These are phyloP conservation scores for Phaethornis superciliosus DNA, from an alignment of 2,113 vertebrate species.

Conservation along the genomic window DNA sequence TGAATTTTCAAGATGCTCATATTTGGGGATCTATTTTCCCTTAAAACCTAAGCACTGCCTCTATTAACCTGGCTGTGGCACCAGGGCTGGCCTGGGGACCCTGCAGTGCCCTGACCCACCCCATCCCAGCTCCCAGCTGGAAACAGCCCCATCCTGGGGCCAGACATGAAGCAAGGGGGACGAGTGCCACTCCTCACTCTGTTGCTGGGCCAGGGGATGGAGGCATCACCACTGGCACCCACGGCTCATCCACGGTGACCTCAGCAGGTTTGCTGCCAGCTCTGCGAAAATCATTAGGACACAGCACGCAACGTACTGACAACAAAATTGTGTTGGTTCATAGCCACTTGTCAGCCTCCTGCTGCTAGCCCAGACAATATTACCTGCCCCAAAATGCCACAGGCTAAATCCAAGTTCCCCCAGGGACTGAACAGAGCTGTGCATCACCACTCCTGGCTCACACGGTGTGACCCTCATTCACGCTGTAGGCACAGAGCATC, in stretches of 20 bases:
- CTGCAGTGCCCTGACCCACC: too few species aligned
- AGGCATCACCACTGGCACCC: fast-evolving
- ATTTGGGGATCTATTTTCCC: background rate
- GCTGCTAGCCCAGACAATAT: fast-evolving
- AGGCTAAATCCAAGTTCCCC: background rate
- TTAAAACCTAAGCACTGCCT: background rate
- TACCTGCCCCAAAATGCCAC: fast-evolving
- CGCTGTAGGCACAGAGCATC: fast-evolving
- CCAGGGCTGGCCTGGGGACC: fast-evolving
- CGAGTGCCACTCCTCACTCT: fast-evolving
- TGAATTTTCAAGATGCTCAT: background rate
- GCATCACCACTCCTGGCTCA: fast-evolving
- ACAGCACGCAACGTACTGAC: fast-evolving
- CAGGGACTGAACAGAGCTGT: background rate
- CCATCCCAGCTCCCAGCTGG: fast-evolving
- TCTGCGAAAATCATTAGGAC: background rate
- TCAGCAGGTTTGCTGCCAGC: background rate
- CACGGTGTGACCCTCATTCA: fast-evolving
- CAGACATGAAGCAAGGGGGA: fast-evolving
- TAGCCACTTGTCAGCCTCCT: background rate
- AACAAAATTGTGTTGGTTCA: background rate
- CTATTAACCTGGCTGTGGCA: background rate
- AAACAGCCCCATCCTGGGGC: fast-evolving
- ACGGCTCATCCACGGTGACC: background rate
- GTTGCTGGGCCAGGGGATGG: background rate